Percentiles rank a stretch among this genome's conserved stretches.
Evolutionary conservation across 2,113 vertebrate species (phyloP).

Genomic region (Pluvianellus socialis): DNA sequence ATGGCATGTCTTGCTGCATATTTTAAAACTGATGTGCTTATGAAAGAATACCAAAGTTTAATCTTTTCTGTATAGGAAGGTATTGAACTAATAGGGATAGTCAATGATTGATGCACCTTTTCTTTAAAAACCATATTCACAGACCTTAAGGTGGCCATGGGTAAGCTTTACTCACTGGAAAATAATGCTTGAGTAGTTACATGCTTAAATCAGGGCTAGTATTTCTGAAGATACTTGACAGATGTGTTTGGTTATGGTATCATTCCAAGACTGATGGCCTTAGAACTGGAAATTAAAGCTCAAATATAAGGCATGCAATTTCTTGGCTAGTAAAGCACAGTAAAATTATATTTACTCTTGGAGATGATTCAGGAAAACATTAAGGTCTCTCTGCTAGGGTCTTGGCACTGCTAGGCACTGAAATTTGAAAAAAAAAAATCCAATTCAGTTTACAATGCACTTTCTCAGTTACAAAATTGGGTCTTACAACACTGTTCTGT

Average conservation of each 20-base stretch:
- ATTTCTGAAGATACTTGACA: background rate
- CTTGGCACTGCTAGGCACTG: slow-evolving; percentile 4
- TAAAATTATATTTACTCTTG: slow-evolving; percentile 11
- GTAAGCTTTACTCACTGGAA: background rate
- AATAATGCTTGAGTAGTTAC: background rate
- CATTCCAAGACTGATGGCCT: background rate
- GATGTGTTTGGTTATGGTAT: background rate
- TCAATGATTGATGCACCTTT: background rate
- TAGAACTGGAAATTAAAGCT: slow-evolving; percentile 24
- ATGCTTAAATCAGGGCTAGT: background rate
- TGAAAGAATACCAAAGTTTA: background rate
- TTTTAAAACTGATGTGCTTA: background rate
- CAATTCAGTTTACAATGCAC: background rate
- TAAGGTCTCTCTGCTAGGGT: background rate
- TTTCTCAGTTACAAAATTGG: background rate
- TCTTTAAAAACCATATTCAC: background rate
- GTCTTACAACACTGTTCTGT: background rate
- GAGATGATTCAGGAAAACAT: background rate
- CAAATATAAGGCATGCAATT: background rate
- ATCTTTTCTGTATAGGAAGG: background rate
- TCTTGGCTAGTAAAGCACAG: background rate
- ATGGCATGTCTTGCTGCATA: background rate
- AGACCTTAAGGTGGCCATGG: background rate
- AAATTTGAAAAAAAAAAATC: background rate
- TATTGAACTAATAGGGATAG: background rate